Base-by-base conservation (phyloP, 2,797 vertebrate species). In the Merluccius polli region DNA sequence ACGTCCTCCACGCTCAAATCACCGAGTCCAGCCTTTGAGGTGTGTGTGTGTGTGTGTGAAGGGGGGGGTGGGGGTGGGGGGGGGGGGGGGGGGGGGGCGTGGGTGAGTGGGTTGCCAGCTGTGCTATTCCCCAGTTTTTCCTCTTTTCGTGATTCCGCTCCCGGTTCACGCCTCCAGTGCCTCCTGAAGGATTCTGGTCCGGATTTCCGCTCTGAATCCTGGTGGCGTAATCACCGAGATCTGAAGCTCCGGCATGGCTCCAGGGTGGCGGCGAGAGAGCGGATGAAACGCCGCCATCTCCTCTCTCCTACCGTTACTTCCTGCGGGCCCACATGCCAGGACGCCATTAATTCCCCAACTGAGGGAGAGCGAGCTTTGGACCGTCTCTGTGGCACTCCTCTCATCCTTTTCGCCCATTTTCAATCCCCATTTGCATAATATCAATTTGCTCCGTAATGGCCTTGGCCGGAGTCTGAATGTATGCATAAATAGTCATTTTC, bases 151-250 rank as follows among this genome's bases (percentile, higher is more conserved):
- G n/a, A 29, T 29, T 67, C 3, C 63, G 8, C n/a, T 63, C 70
- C 80, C 75, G 84, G 83, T 86, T 86, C 86, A 82, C 73, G 84
- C 89, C 88, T 84, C 89, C 77, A 89, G 86, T 84, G 13, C 86
- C 87, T 92, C 89, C 86, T 83, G 82, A 24, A 11, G 82, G 87
- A 87, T 87, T 86, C 88, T 82, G 82, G 27, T 77, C 87, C 87
- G 80, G 85, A 21, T 48, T 18, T 87, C 77, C 83, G 78, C 85
- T 83, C 81, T 76, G 87, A 63, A 63, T 27, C 87, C 87, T 87
- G 84, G 76, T 82, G 79, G 86, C 87, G 86, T 88, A 91, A 92
- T 91, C 88, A 89, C 85, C 87, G 88, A 11, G 81, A 91, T 89
- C 88, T 87, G 63, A 87, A 90, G 87, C 86, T 87, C 84, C 75